Base-by-base conservation (phyloP, 2,888 invertebrate species). In the Acronicta leporina region DNA sequence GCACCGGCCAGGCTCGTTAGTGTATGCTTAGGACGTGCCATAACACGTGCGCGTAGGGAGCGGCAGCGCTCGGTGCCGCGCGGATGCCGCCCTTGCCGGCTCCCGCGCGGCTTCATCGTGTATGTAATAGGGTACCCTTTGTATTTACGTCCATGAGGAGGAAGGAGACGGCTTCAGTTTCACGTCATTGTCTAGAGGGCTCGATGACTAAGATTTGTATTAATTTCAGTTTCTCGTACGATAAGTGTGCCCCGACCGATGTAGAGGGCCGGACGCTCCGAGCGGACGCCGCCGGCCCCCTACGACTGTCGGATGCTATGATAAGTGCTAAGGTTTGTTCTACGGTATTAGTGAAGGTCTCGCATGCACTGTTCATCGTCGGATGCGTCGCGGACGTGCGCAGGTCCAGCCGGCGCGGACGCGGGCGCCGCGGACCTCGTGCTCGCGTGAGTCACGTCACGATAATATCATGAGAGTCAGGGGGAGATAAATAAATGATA, bases 401-500 rank as follows among this genome's bases (percentile, higher is more conserved):
- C 8, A 33, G 6, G 27, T 16, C n/a, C 50, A 46, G 48, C 44
- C 55, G 44, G 57, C 40, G 64, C 53, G 46, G 10, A 15, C 50
- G 54, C 51, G 50, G 48, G n/a, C 46, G 57, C 33, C 50, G 64
- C 43, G 49, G 53, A 10, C 40, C 16, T 50, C 41, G 14, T 62
- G 67, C 72, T 71, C 16, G 35, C 11, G 73, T 79, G 79, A 81
- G 83, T 75, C 82, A 78, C 84, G 84, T 83, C 82, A 81, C 80
- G 87, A 82, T 81, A 63, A 90, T 91, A 91, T 92, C 92, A 91
- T 82, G 86, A 77, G 84, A 84, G 79, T 50, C 79, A 81, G 79
- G 80, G 80, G 85, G 83, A 85, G 86, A 83, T 86, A 85, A 91
- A 89, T 63, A 81, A 84, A 89, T 76, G 74, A 92, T 92, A 94